These are phyloP conservation scores for Phymastichus coffea DNA, from an alignment of 1,140 invertebrate species.

Conservation along the genomic window DNA sequence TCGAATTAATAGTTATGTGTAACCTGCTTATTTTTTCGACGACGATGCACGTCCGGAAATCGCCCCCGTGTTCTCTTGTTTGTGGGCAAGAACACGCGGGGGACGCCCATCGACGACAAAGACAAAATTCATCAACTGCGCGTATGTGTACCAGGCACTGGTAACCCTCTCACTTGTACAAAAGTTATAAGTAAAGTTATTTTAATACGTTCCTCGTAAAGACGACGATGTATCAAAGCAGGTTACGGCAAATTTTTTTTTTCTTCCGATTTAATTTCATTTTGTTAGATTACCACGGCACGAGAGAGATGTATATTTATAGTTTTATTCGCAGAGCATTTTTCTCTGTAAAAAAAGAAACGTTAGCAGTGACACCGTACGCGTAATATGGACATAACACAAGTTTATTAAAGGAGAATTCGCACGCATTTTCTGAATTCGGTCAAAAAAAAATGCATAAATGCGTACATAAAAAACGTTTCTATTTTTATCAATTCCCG, in stretches of 20 bases:
- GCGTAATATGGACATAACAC: constrained; percentile 17
- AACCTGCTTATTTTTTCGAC: constrained; percentile 23
- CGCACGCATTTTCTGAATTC: constrained; percentile 16
- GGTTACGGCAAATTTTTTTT: constrained; percentile 24
- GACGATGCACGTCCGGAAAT: constrained; percentile 1
- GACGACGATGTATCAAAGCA: constrained; percentile 30
- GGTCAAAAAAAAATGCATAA: background rate
- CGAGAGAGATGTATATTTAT: constrained; percentile 17
- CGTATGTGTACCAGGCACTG: constrained; percentile 31
- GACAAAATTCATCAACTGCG: constrained; percentile 27
- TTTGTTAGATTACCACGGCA: constrained; percentile 18
- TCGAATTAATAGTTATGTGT: constrained; percentile 11
- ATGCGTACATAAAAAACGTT: background rate
- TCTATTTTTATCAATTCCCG: background rate
- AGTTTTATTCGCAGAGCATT: constrained; percentile 11
- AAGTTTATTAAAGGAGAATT: constrained; percentile 21
- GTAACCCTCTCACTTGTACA: constrained; percentile 25
- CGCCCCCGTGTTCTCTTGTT: constrained; percentile 26
- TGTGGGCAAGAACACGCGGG: constrained; percentile 23
- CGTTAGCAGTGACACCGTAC: constrained; percentile 26
- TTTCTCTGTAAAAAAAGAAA: constrained; percentile 22
- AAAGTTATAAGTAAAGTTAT: constrained; percentile 28
- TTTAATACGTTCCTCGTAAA: constrained; percentile 4
- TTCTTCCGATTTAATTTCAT: constrained; percentile 13
- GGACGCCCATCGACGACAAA: constrained; percentile 12